Percentiles rank a stretch among this genome's conserved stretches.
Evolutionary conservation across 2,113 vertebrate genomes (phyloP).

Genomic region (Sinocyclocheilus rhinocerous): DNA sequence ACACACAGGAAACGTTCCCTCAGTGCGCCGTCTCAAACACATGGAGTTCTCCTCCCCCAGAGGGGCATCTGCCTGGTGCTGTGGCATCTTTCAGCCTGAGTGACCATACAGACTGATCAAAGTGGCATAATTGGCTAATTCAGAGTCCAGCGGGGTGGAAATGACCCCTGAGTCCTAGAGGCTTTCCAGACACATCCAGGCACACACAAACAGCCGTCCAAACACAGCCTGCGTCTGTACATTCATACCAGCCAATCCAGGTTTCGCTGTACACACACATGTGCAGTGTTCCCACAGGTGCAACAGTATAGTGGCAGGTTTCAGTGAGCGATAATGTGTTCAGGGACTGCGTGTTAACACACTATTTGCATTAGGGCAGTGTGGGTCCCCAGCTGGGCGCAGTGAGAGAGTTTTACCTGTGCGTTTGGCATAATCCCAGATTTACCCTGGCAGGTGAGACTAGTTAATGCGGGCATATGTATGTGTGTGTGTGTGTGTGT

Average conservation of each 20-base stretch:
- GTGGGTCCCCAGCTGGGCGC: slow-evolving; percentile 65
- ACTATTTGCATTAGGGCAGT: slow-evolving; percentile 63
- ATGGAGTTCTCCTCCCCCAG: slow-evolving; percentile 4
- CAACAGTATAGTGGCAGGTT: slow-evolving; percentile 51
- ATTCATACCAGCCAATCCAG: slow-evolving; percentile 20
- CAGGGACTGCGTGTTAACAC: slow-evolving; percentile 58
- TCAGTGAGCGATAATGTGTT: slow-evolving; percentile 50
- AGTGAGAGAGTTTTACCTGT: slow-evolving; percentile 52
- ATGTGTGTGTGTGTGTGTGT: slow-evolving; percentile 35
- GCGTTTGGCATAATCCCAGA: slow-evolving; percentile 66
- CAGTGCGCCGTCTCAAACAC: neutral
- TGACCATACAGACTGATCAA: slow-evolving; percentile 51
- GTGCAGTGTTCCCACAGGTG: slow-evolving; percentile 55
- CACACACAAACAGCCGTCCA: slow-evolving; percentile 45
- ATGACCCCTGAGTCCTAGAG: slow-evolving; percentile 49
- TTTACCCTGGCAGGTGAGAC: slow-evolving; percentile 65
- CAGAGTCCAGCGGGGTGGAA: slow-evolving; percentile 49
- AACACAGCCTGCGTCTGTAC: slow-evolving; percentile 19
- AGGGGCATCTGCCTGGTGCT: slow-evolving; percentile 23
- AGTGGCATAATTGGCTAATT: slow-evolving; percentile 53
- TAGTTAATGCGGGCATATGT: slow-evolving; percentile 31
- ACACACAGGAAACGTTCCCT: neutral
- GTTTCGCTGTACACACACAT: neutral
- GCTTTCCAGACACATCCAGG: slow-evolving; percentile 42
- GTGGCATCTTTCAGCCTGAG: slow-evolving; percentile 49